Conservation (phyloP, 2,797 vertebrate genomes). For the Forpus xanthops region DNA sequence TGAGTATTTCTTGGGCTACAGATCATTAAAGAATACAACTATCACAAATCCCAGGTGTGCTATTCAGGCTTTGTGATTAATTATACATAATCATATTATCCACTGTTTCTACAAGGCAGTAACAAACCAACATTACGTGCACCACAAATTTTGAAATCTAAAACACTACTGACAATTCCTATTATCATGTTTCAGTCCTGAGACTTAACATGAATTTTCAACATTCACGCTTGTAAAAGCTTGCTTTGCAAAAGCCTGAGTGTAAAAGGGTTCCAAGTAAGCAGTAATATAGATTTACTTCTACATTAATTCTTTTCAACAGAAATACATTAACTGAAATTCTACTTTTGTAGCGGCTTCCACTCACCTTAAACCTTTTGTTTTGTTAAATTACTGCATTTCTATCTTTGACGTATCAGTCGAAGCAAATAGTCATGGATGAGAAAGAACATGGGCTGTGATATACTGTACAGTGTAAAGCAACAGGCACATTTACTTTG, state of each 20-base stretch:
- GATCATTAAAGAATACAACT: slow-evolving; percentile 32
- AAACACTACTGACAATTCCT: not conserved
- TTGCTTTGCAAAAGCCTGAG: not conserved
- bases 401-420: not conserved
- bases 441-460: not conserved
- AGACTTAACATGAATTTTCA: not conserved
- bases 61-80: slow-evolving; percentile 14
- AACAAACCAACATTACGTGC: not conserved
- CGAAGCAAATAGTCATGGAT: not conserved
- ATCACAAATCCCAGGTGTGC: not conserved
- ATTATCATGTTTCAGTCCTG: not conserved
- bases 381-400: not conserved
- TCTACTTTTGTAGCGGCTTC: not conserved
- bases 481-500: not conserved
- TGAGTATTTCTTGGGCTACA: not conserved
- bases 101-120: not conserved
- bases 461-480: accelerated
- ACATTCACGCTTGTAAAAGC: not conserved
- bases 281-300: not conserved
- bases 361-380: not conserved
- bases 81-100: not conserved
- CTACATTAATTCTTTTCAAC: not conserved
- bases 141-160: slow-evolving; percentile 1
- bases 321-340: not conserved
- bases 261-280: not conserved